phyloP scores from a whole-genome alignment of 1,140 invertebrate species.

The Marisa cornuarietis region DNA sequence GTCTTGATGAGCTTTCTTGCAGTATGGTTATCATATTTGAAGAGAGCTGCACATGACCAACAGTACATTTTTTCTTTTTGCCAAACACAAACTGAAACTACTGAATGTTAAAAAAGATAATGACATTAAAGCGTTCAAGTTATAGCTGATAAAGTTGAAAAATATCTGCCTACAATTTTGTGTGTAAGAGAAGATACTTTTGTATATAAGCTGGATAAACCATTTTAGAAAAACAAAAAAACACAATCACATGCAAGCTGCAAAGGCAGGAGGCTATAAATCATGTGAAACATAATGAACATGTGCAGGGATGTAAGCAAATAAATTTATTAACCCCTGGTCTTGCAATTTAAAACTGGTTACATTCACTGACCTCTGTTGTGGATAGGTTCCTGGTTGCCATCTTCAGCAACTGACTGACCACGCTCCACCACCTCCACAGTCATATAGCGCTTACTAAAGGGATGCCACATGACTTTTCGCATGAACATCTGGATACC shows the following conservation, averaged over 20 bases:
- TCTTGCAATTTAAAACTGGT: no score
- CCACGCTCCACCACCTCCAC: constrained; percentile 14
- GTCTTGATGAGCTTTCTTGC: constrained; percentile 17
- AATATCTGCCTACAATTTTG: no score
- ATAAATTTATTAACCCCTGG: no score
- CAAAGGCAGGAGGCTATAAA: neutral
- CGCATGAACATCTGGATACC: constrained; percentile 25
- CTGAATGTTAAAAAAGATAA: no score
- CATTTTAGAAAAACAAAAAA: no score
- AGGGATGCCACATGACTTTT: constrained; percentile 9
- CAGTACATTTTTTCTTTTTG: neutral
- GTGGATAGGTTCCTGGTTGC: neutral
- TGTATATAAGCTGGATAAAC: no score
- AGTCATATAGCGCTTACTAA: neutral
- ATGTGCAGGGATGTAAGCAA: neutral
- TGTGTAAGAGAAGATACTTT: no score
- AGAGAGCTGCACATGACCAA: neutral
- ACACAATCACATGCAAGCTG: neutral
- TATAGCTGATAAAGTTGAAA: no score
- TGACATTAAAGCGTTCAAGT: no score
- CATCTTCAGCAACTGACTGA: neutral
- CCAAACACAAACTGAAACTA: no score
- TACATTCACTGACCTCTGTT: constrained; percentile 10
- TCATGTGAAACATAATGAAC: neutral
- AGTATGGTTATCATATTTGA: neutral